Conservation (phyloP, 2,888 invertebrate species). For the Schizotus pectinicornis region DNA sequence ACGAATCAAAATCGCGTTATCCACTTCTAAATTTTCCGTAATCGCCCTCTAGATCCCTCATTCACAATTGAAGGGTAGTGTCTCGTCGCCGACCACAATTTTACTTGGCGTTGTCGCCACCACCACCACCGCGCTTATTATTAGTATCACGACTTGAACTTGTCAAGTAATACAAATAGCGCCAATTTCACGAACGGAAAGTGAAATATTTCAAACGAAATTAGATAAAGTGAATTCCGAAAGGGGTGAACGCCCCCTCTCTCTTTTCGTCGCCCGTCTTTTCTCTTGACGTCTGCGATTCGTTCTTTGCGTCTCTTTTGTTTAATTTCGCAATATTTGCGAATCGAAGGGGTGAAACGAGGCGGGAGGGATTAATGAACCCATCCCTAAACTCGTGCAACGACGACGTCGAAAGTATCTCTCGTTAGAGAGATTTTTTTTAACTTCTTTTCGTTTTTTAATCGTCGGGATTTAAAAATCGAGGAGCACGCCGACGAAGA, state of each 20-base stretch:
- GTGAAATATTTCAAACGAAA: conserved; percentile 43
- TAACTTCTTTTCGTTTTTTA: conserved; percentile 3
- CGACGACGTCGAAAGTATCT: conserved; percentile 3
- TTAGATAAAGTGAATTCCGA: conserved; percentile 44
- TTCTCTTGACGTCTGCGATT: conserved; percentile 10
- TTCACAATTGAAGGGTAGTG: not conserved
- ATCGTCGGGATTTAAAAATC: not conserved
- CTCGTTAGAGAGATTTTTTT: conserved; percentile 13
- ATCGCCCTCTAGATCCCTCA: no score
- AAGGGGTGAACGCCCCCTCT: conserved; percentile 34
- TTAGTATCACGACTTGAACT: conserved; percentile 44
- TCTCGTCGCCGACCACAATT: not conserved
- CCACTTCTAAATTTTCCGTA: no score
- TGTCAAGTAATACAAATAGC: conserved; percentile 45
- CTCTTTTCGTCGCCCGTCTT: not conserved
- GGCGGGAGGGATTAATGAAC: conserved; percentile 9
- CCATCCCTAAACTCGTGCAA: not conserved
- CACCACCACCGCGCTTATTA: no score
- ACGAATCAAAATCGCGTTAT: no score
- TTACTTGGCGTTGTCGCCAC: conserved; percentile 6
- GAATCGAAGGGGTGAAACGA: not conserved
- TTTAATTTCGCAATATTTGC: conserved; percentile 18
- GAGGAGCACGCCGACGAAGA: not conserved
- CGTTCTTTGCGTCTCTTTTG: not conserved
- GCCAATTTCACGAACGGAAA: conserved; percentile 39